Evolutionary conservation across 2,888 invertebrate species (phyloP), one percentile per base, ranked within the genome.

Genomic region (Epistrophella euchroma): DNA sequence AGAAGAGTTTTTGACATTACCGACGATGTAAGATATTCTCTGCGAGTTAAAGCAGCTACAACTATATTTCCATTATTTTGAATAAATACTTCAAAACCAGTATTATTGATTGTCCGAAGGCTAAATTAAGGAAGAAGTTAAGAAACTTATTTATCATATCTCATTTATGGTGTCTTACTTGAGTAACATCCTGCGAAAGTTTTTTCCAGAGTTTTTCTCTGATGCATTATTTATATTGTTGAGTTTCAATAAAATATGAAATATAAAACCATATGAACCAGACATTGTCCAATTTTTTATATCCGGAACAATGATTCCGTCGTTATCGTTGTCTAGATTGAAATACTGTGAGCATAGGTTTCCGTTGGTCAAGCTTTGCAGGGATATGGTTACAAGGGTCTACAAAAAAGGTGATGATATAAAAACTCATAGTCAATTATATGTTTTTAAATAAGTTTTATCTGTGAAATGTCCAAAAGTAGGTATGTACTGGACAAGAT

Each of bases 31-130:
- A 94, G 91, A 89, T 93, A 94, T 89, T 95, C 94, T 68, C 94
- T 94, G 88, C 93, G 94, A 28, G 93, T 94, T 37, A 93, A 90
- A 1, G 94, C 93, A 11, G 94, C 94, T 17, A 95, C 93, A 4
- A 94, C 93, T 37, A 95, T 91, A 76, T 92, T 92, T 35, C 94
- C 93, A 88, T 93, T 93, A 50, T 92, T 91, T 56, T 94, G 94
- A 55, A 95, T 92, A 89, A 95, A 95, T 4, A 94, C 93, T 89
- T 95, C 95, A 88, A 95, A 94, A 1, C 95, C 95, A 40, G 92
- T 92, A 4, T 94, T 94, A 78, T 92, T 91, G 82, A 89, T 91
- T 3, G 94, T 94, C 43, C 93, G 91, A 79, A 95, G 90, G 82
- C 94, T 94, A 88, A 62, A 7, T 28, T 88, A 45, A 28, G 1